Evolutionary conservation across 2,113 vertebrate species (phyloP).

Genomic region (Manacus vitellinus): DNA sequence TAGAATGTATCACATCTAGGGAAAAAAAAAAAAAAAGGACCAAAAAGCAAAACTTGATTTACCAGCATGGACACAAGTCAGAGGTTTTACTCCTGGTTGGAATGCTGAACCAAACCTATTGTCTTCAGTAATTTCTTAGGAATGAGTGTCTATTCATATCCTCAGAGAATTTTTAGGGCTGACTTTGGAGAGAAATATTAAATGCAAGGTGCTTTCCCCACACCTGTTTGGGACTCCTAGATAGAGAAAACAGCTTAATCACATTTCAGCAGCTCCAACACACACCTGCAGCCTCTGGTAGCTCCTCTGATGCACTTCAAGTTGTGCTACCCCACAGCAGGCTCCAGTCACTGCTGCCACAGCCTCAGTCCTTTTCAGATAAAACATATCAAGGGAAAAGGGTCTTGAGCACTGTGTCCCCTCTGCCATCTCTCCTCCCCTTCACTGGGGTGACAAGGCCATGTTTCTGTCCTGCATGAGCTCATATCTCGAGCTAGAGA

Average conservation of each 20-base stretch:
- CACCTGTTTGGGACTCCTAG: background rate
- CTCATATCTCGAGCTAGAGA: slow-evolving; percentile 43
- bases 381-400: background rate
- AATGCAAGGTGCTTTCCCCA: background rate
- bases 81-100: background rate
- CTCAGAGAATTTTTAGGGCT: background rate
- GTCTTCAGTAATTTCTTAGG: background rate
- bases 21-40: background rate
- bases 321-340: too few species aligned
- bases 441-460: background rate
- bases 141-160: background rate
- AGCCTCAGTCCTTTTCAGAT: background rate
- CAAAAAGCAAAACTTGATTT: background rate
- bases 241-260: background rate
- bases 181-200: background rate
- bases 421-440: background rate
- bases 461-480: slow-evolving; percentile 23
- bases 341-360: background rate
- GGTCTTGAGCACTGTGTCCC: background rate
- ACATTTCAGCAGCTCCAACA: background rate
- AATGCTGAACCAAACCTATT: background rate
- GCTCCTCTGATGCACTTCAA: background rate
- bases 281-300: background rate
- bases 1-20: background rate
- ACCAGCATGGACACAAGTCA: background rate